Evolutionary conservation across 2,113 vertebrate genomes (phyloP), one percentile per base, ranked within the genome.

Genomic region (Peromyscus californicus): DNA sequence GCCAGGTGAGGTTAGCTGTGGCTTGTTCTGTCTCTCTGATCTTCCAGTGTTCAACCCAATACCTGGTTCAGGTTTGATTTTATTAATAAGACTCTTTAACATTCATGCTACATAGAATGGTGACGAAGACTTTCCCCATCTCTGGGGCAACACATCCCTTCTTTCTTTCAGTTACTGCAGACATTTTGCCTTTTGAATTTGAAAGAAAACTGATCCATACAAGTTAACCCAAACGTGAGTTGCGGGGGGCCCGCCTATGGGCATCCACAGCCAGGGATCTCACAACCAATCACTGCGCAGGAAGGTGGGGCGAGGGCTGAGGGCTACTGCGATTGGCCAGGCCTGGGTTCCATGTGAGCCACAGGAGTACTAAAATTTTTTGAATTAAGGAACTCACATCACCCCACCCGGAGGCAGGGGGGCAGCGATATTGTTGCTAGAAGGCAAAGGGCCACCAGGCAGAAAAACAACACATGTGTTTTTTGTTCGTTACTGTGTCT

Each of bases 381-480:
- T 51, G 63, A 84, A 42, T 9, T 54, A 61, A 86, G 51, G 54
- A 21, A 26, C 17, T 0, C 24, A 39, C 39, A 57, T 86, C 36
- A 21, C 59, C 6, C 21, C 11, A 84, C 59, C 22, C 13, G 33
- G 29, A 57, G 8, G 75, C 88, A 78, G 29, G 19, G 39, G 42
- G 1, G 8, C 9, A 51, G n/a, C 1, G 0, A 31, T 26, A 24
- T 9, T 85, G 36, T 79, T 75, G 45, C 45, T 63, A 75, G 85
- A 95, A 16, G 42, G 26, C 48, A 59, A 84, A 65, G 48, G 45
- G 84, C 33, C 61, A 13, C 8, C 54, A 10, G 2, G 33, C 5
- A 82, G 78, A 57, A 80, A 29, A 31, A 91, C 95, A 88, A 57
- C 74, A 86, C 74, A 92, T 76, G 89, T n/a, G 70, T 59, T 72